Evolutionary conservation across 2,888 invertebrate species (phyloP).

Genomic region (Epistrophe eligans): DNA sequence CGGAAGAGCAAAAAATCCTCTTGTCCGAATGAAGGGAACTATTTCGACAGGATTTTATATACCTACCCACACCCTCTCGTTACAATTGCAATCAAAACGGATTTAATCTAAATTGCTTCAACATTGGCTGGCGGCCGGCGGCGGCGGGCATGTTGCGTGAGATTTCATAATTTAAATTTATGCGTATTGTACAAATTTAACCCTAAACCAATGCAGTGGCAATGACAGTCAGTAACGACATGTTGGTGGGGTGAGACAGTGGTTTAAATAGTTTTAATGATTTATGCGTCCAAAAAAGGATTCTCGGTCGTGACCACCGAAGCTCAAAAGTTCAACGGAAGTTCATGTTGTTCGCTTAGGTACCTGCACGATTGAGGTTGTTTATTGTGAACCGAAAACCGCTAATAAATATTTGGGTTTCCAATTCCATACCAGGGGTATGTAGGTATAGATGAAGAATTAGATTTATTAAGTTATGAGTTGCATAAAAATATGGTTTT

Average conservation of each 20-base stretch:
- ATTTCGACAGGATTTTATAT: not conserved
- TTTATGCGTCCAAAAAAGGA: constrained; percentile 42
- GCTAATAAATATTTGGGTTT: not conserved
- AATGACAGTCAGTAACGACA: constrained; percentile 17
- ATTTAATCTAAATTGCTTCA: constrained; percentile 72
- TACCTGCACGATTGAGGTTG: not conserved
- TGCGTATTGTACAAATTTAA: constrained; percentile 52
- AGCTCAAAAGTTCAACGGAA: constrained; percentile 45
- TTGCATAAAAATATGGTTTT: not conserved
- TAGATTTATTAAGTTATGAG: not conserved
- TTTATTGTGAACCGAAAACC: not conserved
- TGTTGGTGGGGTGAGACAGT: not conserved
- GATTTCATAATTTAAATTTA: constrained; percentile 70
- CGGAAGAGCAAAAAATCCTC: constrained; percentile 28
- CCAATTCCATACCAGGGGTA: not conserved
- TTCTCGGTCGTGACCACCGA: constrained; percentile 13
- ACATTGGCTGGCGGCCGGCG: not conserved
- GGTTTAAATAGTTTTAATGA: constrained; percentile 45
- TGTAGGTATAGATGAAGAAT: not conserved
- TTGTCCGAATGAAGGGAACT: constrained; percentile 6
- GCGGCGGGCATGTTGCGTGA: constrained; percentile 49
- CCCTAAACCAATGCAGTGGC: constrained; percentile 22
- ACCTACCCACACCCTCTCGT: not conserved
- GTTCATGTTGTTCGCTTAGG: constrained; percentile 48
- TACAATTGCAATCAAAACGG: constrained; percentile 56